These are phyloP conservation scores for Embiotoca jacksoni DNA, from an alignment of 2,113 vertebrate species.

Conservation along the genomic window DNA sequence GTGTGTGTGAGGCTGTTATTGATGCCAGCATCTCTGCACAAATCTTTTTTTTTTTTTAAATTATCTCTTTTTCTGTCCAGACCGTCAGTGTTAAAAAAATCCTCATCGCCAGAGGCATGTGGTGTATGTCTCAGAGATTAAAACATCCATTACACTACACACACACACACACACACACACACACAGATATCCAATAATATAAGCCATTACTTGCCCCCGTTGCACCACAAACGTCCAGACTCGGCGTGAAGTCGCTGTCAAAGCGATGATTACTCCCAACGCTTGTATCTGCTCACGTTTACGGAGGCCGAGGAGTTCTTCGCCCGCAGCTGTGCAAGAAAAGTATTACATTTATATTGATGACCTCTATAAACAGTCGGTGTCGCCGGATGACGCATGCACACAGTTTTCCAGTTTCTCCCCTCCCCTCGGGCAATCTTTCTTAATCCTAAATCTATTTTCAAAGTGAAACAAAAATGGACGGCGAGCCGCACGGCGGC, in stretches of 20 bases:
- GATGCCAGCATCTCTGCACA: constrained; percentile 39
- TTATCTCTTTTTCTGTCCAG: constrained; percentile 30
- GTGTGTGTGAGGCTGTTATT: constrained; percentile 21
- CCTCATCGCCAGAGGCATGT: background rate
- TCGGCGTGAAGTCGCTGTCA: constrained; percentile 29
- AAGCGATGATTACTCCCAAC: constrained; percentile 43
- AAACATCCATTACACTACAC: constrained; percentile 38
- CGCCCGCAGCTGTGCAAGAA: constrained; percentile 31
- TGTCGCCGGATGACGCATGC: constrained; percentile 28
- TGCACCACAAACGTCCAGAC: constrained; percentile 28
- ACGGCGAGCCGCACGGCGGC: background rate
- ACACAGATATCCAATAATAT: constrained; percentile 10
- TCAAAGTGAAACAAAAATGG: constrained; percentile 21
- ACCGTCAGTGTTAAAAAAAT: constrained; percentile 25
- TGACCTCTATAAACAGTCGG: constrained; percentile 45
- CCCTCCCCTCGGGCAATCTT: background rate
- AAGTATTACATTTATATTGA: constrained; percentile 43
- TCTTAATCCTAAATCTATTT: constrained; percentile 43
- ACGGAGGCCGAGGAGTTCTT: constrained; percentile 21
- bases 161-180: background rate
- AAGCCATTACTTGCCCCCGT: background rate
- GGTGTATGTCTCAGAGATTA: constrained; percentile 44
- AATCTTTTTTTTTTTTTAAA: constrained; percentile 34
- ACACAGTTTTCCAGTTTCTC: constrained; percentile 1
- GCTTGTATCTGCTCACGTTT: constrained; percentile 23